These are phyloP conservation scores for Epinephelus fuscoguttatus DNA, from an alignment of 2,113 vertebrate species.

Conservation along the genomic window DNA sequence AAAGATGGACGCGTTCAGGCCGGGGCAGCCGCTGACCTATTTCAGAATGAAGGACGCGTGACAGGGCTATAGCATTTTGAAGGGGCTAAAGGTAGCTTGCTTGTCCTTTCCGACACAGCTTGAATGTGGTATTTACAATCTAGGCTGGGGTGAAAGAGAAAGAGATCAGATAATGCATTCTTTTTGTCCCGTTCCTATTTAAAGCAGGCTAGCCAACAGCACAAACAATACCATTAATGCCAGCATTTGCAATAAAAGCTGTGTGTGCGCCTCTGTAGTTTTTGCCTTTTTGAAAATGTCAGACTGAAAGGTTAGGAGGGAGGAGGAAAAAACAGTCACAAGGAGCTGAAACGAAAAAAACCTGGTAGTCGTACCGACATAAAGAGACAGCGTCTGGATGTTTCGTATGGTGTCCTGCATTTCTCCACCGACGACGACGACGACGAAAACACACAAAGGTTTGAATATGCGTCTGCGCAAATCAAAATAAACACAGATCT, in stretches of 20 bases:
- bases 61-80: conserved; percentile 60
- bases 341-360: conserved; percentile 53
- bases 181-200: conserved; percentile 65
- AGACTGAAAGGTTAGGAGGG: conserved; percentile 67
- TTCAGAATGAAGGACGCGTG: conserved; percentile 57
- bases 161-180: conserved; percentile 69
- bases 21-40: conserved; percentile 61
- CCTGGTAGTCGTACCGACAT: conserved; percentile 38
- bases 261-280: conserved; percentile 49
- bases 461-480: conserved; percentile 13
- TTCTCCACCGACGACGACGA: neutral
- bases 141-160: conserved; percentile 54
- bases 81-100: conserved; percentile 56
- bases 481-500: conserved; percentile 56
- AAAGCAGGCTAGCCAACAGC: conserved; percentile 66
- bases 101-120: conserved; percentile 61
- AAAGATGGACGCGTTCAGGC: conserved; percentile 60
- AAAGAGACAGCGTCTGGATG: conserved; percentile 22
- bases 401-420: conserved; percentile 25
- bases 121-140: conserved; percentile 80
- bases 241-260: conserved; percentile 70
- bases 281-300: conserved; percentile 75
- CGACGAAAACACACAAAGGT: conserved; percentile 16
- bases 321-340: conserved; percentile 47
- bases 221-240: conserved; percentile 67